Conservation (phyloP, 2,113 vertebrate genomes). For the Rhea americana region DNA sequence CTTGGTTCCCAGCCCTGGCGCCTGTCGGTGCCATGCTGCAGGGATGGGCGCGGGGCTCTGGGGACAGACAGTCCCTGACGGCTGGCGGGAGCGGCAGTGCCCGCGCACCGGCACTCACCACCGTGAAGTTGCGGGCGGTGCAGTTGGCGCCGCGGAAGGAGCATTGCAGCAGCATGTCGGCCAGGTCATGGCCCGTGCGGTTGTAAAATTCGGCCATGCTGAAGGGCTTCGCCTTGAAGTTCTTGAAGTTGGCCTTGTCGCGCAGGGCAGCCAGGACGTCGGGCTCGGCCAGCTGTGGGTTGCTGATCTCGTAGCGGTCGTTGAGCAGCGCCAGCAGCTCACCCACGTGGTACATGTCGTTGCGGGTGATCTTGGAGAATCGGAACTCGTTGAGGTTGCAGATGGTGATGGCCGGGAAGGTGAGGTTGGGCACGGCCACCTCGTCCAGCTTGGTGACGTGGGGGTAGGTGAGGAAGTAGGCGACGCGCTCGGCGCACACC, state of each 20-base stretch:
- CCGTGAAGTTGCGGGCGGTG: slow-evolving; percentile 82
- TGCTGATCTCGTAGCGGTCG: slow-evolving; percentile 83
- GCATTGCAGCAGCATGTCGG: slow-evolving; percentile 88
- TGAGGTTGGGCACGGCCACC: slow-evolving; percentile 87
- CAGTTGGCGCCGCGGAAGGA: slow-evolving; percentile 84
- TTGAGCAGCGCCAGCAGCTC: slow-evolving; percentile 87
- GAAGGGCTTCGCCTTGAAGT: slow-evolving; percentile 88
- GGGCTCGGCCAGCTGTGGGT: slow-evolving; percentile 83
- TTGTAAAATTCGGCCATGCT: slow-evolving; percentile 92
- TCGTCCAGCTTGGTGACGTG: slow-evolving; percentile 98
- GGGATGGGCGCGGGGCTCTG: too few relatives aligned
- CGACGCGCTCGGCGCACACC: slow-evolving; percentile 85
- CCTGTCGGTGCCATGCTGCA: too few relatives aligned
- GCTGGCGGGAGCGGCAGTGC: too few relatives aligned
- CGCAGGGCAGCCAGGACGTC: slow-evolving; percentile 82
- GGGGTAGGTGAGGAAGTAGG: slow-evolving; percentile 91
- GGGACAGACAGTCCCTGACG: too few relatives aligned
- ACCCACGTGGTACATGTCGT: slow-evolving; percentile 89
- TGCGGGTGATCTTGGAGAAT: slow-evolving; percentile 86
- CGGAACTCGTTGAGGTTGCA: slow-evolving; percentile 92
- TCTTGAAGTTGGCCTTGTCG: slow-evolving; percentile 87
- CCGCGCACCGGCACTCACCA: slow-evolving; percentile 75
- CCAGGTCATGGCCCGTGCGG: slow-evolving; percentile 87
- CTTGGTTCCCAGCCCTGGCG: too few relatives aligned
- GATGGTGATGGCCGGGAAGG: slow-evolving; percentile 88